phyloP scores from a whole-genome alignment of 1,140 invertebrate genomes.

The Microplitis demolitor region DNA sequence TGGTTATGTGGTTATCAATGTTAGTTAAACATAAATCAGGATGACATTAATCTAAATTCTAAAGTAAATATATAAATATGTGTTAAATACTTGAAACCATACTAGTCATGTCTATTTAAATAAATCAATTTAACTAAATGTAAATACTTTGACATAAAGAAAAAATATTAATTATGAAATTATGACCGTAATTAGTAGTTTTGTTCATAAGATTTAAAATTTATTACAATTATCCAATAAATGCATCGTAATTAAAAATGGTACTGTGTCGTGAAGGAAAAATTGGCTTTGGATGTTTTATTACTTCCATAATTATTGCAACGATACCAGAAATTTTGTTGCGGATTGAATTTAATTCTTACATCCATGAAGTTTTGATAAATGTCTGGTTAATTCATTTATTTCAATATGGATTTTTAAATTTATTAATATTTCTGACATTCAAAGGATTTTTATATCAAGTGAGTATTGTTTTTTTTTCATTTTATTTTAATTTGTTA shows the following conservation, averaged over 20 bases:
- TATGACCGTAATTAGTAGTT: too few relatives aligned
- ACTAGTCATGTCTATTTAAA: too few relatives aligned
- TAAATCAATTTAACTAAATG: too few relatives aligned
- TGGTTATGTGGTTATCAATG: too few relatives aligned
- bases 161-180: too few relatives aligned
- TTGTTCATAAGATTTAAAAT: background rate
- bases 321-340: constrained; percentile 24
- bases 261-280: constrained; percentile 26
- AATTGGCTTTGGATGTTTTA: constrained; percentile 30
- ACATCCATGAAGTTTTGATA: constrained; percentile 22
- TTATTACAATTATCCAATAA: background rate
- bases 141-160: too few relatives aligned
- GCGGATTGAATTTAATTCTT: constrained; percentile 17
- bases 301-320: constrained; percentile 16
- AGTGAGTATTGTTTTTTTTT: constrained; percentile 22
- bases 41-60: too few relatives aligned
- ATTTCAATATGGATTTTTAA: constrained; percentile 25
- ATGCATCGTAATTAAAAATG: constrained; percentile 10
- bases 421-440: constrained; percentile 15
- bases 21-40: too few relatives aligned
- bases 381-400: constrained; percentile 27
- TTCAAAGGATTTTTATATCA: constrained; percentile 31
- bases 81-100: too few relatives aligned
- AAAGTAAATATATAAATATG: too few relatives aligned
- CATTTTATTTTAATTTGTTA: background rate